Percentiles rank a stretch among this genome's conserved stretches.
These are phyloP conservation scores for Elephantulus edwardii DNA, from an alignment of 2,113 vertebrate species.

Conservation along the genomic window DNA sequence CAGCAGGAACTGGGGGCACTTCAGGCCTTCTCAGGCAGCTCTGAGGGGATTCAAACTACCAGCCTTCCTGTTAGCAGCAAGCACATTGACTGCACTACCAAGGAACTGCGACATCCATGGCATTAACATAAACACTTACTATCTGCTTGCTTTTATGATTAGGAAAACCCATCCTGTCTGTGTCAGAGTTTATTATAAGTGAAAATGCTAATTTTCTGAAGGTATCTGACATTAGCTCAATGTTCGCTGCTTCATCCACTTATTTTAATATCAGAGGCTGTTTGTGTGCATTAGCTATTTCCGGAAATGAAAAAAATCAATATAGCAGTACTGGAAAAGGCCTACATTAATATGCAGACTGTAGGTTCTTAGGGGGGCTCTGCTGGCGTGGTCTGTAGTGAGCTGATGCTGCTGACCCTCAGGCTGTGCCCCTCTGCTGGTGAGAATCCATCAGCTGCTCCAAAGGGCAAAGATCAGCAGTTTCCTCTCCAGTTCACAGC, in stretches of 20 bases:
- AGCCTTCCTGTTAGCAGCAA: background rate
- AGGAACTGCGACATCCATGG: background rate
- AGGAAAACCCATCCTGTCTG: background rate
- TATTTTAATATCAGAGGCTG: background rate
- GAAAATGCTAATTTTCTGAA: background rate
- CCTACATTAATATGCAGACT: background rate
- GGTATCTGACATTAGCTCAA: background rate
- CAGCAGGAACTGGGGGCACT: too few species aligned
- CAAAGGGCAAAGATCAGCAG: too few species aligned
- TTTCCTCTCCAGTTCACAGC: too few species aligned
- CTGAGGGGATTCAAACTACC: background rate
- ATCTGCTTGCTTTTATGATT: background rate
- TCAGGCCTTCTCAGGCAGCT: background rate
- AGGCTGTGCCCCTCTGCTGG: too few species aligned
- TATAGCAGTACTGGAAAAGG: background rate
- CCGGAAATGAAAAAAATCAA: conserved; percentile 27
- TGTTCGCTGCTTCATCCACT: background rate
- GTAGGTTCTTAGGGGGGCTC: too few species aligned
- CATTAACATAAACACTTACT: background rate
- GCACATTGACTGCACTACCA: background rate
- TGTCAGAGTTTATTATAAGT: background rate
- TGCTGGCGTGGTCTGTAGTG: too few species aligned
- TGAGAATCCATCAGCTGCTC: too few species aligned
- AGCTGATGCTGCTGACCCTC: too few species aligned
- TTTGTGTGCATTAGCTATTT: background rate